Percentiles rank a stretch among this genome's conserved stretches.
These are phyloP conservation scores for Tetramorium alpestre DNA, from an alignment of 1,140 invertebrate species.

Conservation along the genomic window DNA sequence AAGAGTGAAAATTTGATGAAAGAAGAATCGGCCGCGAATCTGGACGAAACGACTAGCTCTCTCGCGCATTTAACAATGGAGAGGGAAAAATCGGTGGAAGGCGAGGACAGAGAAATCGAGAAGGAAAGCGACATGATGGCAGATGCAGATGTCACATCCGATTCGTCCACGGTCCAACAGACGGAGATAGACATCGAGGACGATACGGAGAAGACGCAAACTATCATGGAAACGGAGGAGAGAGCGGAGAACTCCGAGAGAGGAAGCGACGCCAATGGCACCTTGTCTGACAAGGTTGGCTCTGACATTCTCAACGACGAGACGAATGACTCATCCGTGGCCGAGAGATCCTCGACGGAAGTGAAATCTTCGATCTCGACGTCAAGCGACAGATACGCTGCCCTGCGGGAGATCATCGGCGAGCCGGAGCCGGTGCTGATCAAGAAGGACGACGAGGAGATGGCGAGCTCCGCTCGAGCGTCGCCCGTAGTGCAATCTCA, in stretches of 20 bases:
- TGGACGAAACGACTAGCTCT: slow-evolving; percentile 29
- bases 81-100: slow-evolving; percentile 29
- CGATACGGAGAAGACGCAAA: slow-evolving; percentile 50
- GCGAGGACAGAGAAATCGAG: slow-evolving; percentile 41
- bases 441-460: slow-evolving; percentile 68
- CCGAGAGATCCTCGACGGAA: slow-evolving; percentile 73
- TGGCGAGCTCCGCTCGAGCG: not conserved
- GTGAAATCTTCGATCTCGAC: slow-evolving; percentile 77
- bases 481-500: slow-evolving; percentile 63
- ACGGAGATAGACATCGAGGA: slow-evolving; percentile 52
- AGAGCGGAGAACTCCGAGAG: slow-evolving; percentile 52
- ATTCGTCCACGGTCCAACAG: slow-evolving; percentile 36
- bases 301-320: slow-evolving; percentile 69
- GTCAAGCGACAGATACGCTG: slow-evolving; percentile 82
- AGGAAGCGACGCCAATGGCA: slow-evolving; percentile 56
- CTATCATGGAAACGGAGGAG: slow-evolving; percentile 32
- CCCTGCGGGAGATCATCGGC: slow-evolving; percentile 81
- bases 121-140: slow-evolving; percentile 4
- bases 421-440: slow-evolving; percentile 72
- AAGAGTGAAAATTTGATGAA: slow-evolving; percentile 65
- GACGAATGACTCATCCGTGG: slow-evolving; percentile 56
- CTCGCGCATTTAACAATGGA: slow-evolving; percentile 4
- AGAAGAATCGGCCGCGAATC: slow-evolving; percentile 34
- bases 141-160: slow-evolving; percentile 40
- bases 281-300: slow-evolving; percentile 41